Evolutionary conservation across 2,888 invertebrate species (phyloP).

Genomic region (Thymelicus sylvestris): DNA sequence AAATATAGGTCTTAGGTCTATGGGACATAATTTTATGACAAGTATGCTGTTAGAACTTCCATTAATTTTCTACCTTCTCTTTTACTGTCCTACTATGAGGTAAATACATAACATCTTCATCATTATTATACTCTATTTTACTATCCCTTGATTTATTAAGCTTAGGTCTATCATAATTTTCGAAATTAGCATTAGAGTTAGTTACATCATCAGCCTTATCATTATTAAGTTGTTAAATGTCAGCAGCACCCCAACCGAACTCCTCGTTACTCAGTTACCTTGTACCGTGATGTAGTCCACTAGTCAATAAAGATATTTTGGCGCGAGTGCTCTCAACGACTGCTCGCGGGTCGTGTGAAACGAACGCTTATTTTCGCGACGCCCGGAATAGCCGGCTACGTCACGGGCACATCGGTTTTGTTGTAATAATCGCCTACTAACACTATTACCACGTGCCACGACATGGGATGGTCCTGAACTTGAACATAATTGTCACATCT

Average conservation of each 20-base stretch:
- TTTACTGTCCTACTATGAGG: too few relatives aligned
- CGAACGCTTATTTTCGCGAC: conserved; percentile 61
- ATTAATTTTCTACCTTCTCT: too few relatives aligned
- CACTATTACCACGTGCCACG: conserved; percentile 31
- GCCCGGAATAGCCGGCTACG: conserved; percentile 58
- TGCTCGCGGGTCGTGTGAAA: conserved; percentile 62
- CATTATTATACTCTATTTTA: too few relatives aligned
- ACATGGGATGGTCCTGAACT: conserved; percentile 29
- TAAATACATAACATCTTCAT: too few relatives aligned
- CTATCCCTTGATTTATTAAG: too few relatives aligned
- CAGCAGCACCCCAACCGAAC: background rate
- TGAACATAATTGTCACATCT: conserved; percentile 12
- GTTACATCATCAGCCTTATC: too few relatives aligned
- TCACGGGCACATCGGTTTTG: conserved; percentile 44
- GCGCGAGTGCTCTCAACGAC: conserved; percentile 40
- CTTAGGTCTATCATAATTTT: too few relatives aligned
- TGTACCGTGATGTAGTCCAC: background rate
- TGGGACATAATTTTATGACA: too few relatives aligned
- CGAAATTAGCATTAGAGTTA: too few relatives aligned
- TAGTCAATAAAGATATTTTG: conserved; percentile 40
- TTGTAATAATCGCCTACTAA: conserved; percentile 47
- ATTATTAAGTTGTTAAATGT: background rate
- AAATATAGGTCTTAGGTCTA: too few relatives aligned
- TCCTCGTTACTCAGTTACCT: background rate
- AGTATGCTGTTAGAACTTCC: too few relatives aligned